Evolutionary conservation across 2,797 vertebrate genomes (phyloP).

Genomic region (Mallotus villosus): DNA sequence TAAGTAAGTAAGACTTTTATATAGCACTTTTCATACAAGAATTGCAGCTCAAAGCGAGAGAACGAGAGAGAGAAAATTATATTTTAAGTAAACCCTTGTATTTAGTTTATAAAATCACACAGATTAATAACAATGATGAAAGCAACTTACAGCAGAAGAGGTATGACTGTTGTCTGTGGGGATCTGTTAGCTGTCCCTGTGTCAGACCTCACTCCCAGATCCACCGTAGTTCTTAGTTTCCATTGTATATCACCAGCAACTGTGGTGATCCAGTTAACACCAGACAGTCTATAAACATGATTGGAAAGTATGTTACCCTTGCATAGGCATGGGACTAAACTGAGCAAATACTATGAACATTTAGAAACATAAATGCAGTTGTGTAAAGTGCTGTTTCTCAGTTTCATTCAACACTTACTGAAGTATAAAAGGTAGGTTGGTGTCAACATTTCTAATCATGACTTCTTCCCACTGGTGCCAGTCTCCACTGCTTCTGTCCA

Average conservation of each 20-base stretch:
- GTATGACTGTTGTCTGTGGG: slow-evolving; percentile 2
- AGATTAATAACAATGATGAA: not conserved
- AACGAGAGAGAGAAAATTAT: not conserved
- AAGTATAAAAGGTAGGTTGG: slow-evolving; percentile 27
- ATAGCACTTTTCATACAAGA: too few species aligned
- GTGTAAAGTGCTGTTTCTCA: not conserved
- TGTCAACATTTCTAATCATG: not conserved
- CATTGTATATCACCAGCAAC: not conserved
- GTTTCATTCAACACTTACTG: not conserved
- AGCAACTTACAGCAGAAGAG: not conserved
- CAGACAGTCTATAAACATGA: not conserved
- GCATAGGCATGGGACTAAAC: not conserved
- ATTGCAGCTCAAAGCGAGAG: too few species aligned
- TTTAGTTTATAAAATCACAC: too few species aligned
- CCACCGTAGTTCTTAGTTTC: not conserved
- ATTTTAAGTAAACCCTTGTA: too few species aligned
- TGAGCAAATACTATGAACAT: not conserved
- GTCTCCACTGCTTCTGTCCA: accelerated
- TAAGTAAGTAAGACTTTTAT: too few species aligned
- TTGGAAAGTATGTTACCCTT: not conserved
- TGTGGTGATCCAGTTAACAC: not conserved
- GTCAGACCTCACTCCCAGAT: slow-evolving; percentile 5
- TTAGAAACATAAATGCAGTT: too few species aligned
- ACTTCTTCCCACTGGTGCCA: slow-evolving; percentile 50
- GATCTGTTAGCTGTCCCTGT: slow-evolving; percentile 1